phyloP scores from a whole-genome alignment of 2,888 invertebrate species.

The Norana najaformis region DNA sequence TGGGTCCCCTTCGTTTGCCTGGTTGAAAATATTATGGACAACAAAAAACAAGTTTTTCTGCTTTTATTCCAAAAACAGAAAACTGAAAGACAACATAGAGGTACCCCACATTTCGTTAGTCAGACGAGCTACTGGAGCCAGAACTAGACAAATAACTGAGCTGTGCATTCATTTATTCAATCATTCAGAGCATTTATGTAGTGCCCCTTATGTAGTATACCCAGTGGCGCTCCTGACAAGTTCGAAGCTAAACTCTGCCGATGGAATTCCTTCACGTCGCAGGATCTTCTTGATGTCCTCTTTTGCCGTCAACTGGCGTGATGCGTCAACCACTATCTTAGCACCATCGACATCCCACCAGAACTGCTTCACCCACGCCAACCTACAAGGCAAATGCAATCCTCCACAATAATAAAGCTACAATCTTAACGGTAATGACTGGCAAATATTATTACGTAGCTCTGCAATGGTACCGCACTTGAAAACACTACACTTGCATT shows the following conservation, averaged over 20 bases:
- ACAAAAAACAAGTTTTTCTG: neutral
- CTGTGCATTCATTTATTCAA: too few relatives aligned
- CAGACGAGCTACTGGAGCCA: neutral
- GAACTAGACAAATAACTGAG: neutral
- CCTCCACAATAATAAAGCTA: neutral
- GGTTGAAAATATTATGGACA: neutral
- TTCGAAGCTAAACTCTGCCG: neutral
- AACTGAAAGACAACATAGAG: neutral
- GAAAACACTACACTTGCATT: too few relatives aligned
- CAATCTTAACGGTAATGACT: too few relatives aligned
- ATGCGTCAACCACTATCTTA: neutral
- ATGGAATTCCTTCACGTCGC: neutral
- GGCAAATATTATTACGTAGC: too few relatives aligned
- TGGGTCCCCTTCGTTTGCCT: too few relatives aligned
- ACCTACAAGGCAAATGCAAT: neutral
- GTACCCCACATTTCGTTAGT: too few relatives aligned
- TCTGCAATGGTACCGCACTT: too few relatives aligned
- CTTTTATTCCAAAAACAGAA: neutral
- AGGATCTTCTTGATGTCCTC: neutral
- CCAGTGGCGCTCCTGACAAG: too few relatives aligned
- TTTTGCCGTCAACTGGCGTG: neutral
- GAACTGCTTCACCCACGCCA: neutral
- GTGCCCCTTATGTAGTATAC: too few relatives aligned
- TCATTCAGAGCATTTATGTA: too few relatives aligned
- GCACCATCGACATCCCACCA: constrained; percentile 19